phyloP scores from a whole-genome alignment of 1,140 invertebrate species.

The Charaxes varanes region DNA sequence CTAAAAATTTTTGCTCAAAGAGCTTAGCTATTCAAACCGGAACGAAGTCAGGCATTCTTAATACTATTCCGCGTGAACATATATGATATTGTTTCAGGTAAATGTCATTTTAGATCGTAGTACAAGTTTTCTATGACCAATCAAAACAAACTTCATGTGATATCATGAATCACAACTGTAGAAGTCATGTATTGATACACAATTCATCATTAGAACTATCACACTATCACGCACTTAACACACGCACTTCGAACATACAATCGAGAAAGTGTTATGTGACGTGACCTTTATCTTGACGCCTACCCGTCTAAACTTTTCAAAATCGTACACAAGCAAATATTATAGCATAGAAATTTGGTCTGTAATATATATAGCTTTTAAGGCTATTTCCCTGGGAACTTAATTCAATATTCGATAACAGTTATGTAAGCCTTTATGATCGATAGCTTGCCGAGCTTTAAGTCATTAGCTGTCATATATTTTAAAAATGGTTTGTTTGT shows the following conservation, averaged over 20 bases:
- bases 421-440: constrained; percentile 46
- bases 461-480: constrained; percentile 23
- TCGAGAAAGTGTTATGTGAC: constrained; percentile 42
- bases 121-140: too few species aligned
- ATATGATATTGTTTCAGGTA: too few species aligned
- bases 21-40: too few species aligned
- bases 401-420: constrained; percentile 20
- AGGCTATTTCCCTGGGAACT: constrained; percentile 17
- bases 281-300: constrained; percentile 47
- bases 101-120: too few species aligned
- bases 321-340: constrained; percentile 18
- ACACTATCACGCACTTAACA: background rate
- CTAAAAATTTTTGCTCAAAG: too few species aligned
- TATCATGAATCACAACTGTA: background rate
- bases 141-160: background rate
- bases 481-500: too few species aligned
- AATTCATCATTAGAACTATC: too few species aligned
- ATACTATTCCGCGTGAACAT: too few species aligned
- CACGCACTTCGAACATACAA: too few species aligned
- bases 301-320: constrained; percentile 28
- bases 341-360: constrained; percentile 14
- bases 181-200: background rate
- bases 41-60: too few species aligned
- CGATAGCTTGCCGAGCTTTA: constrained; percentile 18
- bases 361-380: constrained; percentile 9